These are phyloP conservation scores for Shinisaurus crocodilurus DNA, from an alignment of 2,113 vertebrate species.

Conservation along the genomic window DNA sequence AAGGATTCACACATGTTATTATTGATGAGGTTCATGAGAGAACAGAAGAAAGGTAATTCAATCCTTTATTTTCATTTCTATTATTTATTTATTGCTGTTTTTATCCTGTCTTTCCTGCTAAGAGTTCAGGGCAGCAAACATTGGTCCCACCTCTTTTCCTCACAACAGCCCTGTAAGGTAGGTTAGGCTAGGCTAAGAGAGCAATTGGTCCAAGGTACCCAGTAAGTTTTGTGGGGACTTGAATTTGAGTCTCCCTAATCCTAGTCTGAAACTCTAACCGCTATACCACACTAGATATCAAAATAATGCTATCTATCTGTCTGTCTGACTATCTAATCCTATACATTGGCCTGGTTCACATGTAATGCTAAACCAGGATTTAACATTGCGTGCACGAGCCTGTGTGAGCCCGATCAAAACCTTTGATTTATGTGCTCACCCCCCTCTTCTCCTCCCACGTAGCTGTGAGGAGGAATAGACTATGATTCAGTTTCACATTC, in stretches of 20 bases:
- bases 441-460: background rate
- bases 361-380: background rate
- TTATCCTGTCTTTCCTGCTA: background rate
- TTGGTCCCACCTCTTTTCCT: background rate
- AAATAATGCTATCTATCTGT: background rate
- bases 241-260: background rate
- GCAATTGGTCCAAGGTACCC: background rate
- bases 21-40: constrained; percentile 98
- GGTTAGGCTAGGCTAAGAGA: background rate
- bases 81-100: background rate
- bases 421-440: background rate
- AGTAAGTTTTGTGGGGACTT: background rate
- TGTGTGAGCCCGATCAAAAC: background rate
- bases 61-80: background rate
- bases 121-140: background rate
- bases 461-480: background rate
- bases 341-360: background rate
- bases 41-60: constrained; percentile 93
- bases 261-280: background rate
- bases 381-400: background rate
- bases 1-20: constrained; percentile 89
- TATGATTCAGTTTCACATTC: no score
- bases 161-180: background rate
- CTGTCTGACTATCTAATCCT: background rate
- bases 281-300: background rate